Evolutionary conservation across 2,113 vertebrate species (phyloP), one percentile per base, ranked within the genome.

Genomic region (Boleophthalmus pectinirostris): DNA sequence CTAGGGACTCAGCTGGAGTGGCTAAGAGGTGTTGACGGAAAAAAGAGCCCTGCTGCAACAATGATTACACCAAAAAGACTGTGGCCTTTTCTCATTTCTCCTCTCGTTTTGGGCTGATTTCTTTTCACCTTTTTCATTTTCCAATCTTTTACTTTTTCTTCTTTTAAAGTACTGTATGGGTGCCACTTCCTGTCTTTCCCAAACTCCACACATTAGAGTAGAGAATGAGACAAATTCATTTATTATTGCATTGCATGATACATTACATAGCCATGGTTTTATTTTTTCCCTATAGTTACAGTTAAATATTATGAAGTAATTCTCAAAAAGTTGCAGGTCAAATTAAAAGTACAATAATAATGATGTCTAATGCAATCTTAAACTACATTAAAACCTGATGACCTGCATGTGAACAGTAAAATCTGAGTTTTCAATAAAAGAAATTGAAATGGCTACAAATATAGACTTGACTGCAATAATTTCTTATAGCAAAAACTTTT

Each of bases 1-100:
- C 66, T 6, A 63, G 2, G 85, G 75, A 79, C 86, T 77, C 85
- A 88, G 74, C 87, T 89, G 84, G 70, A 79, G 7, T 23, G 69
- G 65, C 79, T 81, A 71, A 73, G 73, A 90, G 81, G 85, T 90
- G 92, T 80, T 93, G 91, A 94, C 87, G 74, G 93, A 94, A 84
- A 79, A 81, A 57, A 81, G 77, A 73, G 78, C 69, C 66, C 90
- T 87, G 83, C 89, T 93, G 92, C 75, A 82, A 21, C 70, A 74
- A 72, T 85, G 85, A 89, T 90, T 86, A 87, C 73, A 65, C 66
- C 79, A 85, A 88, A 68, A 72, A 43, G 68, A 54, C 74, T 74
- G 38, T 16, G 57, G 15, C 33, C 24, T 61, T 21, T 67, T 20
- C 66, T 15, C 58, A 56, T 68, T 29, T 68, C 66, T 29, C 13